Evolutionary conservation across 1,140 invertebrate genomes (phyloP).

Genomic region (Pomacea maculata): DNA sequence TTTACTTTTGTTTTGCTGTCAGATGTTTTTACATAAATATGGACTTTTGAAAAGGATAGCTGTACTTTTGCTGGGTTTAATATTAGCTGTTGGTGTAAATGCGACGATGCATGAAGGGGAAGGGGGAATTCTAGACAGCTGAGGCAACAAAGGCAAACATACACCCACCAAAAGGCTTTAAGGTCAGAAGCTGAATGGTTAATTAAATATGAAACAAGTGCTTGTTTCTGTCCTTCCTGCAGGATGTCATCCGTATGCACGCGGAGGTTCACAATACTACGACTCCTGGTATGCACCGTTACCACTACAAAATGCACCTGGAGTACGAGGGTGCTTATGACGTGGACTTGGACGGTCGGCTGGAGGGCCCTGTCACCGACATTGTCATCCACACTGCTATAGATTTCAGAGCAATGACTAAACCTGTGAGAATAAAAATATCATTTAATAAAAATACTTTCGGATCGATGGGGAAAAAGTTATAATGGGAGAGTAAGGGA

Average conservation of each 20-base stretch:
- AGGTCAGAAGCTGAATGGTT: too few species aligned
- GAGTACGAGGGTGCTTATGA: conserved; percentile 7
- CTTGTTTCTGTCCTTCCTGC: not conserved
- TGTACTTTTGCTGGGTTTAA: not conserved
- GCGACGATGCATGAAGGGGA: not conserved
- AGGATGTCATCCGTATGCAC: conserved; percentile 15
- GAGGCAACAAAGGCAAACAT: not conserved
- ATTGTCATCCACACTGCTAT: conserved; percentile 1
- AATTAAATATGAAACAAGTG: not conserved
- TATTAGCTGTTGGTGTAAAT: not conserved
- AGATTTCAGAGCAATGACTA: not conserved
- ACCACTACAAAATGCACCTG: conserved; percentile 12
- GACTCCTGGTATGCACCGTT: not conserved
- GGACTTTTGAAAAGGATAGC: not conserved
- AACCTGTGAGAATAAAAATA: not conserved
- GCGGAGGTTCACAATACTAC: conserved; percentile 3
- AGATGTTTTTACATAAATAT: too few species aligned
- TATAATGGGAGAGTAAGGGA: not conserved
- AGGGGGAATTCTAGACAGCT: not conserved
- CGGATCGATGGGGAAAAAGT: too few species aligned
- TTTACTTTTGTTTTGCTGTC: too few species aligned
- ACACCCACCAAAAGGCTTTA: not conserved
- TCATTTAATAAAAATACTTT: not conserved
- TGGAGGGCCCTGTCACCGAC: conserved; percentile 2
- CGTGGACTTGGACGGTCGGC: not conserved